Percentiles rank a stretch among this genome's conserved stretches.
Conservation (phyloP, 2,888 invertebrate genomes). For the Oligia strigilis region DNA sequence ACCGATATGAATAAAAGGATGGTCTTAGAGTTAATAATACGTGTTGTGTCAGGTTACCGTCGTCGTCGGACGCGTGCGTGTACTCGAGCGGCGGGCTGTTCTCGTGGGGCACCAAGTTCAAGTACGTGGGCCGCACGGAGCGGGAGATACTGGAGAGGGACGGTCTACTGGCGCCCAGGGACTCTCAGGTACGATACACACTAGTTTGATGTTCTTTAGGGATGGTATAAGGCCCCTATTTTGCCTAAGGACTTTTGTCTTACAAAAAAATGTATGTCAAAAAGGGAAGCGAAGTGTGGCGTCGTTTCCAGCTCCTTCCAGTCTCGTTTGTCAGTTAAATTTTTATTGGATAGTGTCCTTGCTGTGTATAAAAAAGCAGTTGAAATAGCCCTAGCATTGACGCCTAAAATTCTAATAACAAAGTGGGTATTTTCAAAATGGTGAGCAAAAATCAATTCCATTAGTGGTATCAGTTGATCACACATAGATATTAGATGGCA, state of each 20-base stretch:
- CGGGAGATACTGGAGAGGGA: slow-evolving; percentile 96
- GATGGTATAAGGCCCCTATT: neutral
- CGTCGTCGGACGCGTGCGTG: slow-evolving; percentile 96
- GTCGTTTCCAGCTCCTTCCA: neutral
- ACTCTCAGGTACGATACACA: slow-evolving; percentile 85
- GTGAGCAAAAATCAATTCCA: neutral
- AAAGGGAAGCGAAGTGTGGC: neutral
- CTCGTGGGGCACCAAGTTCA: slow-evolving; percentile 98
- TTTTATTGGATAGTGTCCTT: neutral
- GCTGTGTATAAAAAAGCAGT: neutral
- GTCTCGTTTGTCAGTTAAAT: neutral
- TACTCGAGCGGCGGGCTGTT: slow-evolving; percentile 97
- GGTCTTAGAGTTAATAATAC: neutral
- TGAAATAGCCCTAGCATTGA: neutral
- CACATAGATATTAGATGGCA: neutral
- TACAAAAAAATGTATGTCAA: neutral
- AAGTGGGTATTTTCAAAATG: neutral
- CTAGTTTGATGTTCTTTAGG: neutral
- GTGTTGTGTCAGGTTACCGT: slow-evolving; percentile 92
- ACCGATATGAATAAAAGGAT: neutral
- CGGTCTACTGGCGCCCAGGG: slow-evolving; percentile 89
- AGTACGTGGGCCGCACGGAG: slow-evolving; percentile 97
- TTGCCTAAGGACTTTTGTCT: neutral
- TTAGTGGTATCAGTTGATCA: neutral
- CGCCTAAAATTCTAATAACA: neutral